Percentiles rank a stretch among this genome's conserved stretches.
These are phyloP conservation scores for Dicrurus megarhynchus DNA, from an alignment of 2,113 vertebrate species.

Conservation along the genomic window DNA sequence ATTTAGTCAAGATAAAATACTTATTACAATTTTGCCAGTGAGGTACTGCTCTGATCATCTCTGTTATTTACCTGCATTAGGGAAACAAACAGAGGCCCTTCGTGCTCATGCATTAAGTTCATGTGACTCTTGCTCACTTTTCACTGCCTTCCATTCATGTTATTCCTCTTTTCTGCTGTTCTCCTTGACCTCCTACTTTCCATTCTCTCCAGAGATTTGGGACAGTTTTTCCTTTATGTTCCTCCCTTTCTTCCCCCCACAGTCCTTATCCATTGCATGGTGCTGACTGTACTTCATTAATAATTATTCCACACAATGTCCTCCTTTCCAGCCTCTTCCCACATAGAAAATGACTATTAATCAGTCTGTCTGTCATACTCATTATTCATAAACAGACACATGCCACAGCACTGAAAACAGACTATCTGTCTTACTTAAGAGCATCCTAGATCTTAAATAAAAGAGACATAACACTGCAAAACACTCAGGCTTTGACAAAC, in stretches of 20 bases:
- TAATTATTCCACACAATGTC: background rate
- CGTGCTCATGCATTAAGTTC: background rate
- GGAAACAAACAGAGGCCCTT: background rate
- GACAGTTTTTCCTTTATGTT: background rate
- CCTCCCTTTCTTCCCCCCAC: background rate
- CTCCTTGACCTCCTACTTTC: background rate
- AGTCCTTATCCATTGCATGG: background rate
- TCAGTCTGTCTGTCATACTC: background rate
- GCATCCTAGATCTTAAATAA: slow-evolving; percentile 4
- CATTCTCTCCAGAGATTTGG: background rate
- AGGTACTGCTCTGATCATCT: background rate
- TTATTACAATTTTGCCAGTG: background rate
- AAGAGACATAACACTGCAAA: background rate
- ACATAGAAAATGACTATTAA: background rate
- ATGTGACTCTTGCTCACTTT: background rate
- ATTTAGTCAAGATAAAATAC: background rate
- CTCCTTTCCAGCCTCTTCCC: background rate
- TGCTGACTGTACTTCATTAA: background rate
- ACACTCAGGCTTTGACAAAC: background rate
- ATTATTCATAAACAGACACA: slow-evolving; percentile 32
- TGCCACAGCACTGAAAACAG: background rate
- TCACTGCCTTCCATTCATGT: background rate
- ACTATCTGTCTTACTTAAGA: slow-evolving; percentile 39
- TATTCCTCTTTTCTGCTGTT: background rate
- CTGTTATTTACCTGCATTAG: background rate